Evolutionary conservation across 2,113 vertebrate species (phyloP).

Genomic region (Telmatochromis bifrenatus): DNA sequence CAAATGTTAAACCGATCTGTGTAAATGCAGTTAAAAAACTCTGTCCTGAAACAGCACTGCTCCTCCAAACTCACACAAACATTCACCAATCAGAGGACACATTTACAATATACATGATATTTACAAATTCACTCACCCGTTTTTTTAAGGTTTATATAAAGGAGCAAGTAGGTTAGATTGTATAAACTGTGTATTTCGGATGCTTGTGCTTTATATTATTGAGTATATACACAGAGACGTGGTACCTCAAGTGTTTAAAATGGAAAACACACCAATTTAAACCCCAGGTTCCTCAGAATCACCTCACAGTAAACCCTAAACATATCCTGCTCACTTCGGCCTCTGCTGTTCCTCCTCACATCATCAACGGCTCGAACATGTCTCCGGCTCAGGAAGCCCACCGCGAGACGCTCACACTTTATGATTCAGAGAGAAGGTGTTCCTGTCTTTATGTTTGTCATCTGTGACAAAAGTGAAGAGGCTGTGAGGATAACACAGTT

Average conservation of each 20-base stretch:
- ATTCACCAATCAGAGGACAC: not conserved
- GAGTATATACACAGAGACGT: not conserved
- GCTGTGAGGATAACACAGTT: not conserved
- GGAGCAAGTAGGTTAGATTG: not conserved
- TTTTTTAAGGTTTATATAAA: not conserved
- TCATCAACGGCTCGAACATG: conserved; percentile 1
- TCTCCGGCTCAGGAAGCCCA: not conserved
- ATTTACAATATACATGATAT: not conserved
- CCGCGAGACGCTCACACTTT: not conserved
- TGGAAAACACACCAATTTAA: not conserved
- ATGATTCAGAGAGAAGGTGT: not conserved
- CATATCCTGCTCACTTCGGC: not conserved
- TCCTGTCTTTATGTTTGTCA: not conserved
- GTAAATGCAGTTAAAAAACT: not conserved
- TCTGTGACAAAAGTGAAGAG: not conserved
- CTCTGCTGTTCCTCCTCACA: not conserved
- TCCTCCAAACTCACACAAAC: not conserved
- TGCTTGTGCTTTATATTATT: not conserved
- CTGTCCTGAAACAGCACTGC: not conserved
- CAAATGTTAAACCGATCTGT: not conserved
- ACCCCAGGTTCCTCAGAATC: not conserved
- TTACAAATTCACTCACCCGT: not conserved
- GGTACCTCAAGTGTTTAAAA: not conserved
- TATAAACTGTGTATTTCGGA: not conserved
- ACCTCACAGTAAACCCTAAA: not conserved